Conservation (phyloP, 2,113 vertebrate species). For the Gymnocephalus cernua region DNA sequence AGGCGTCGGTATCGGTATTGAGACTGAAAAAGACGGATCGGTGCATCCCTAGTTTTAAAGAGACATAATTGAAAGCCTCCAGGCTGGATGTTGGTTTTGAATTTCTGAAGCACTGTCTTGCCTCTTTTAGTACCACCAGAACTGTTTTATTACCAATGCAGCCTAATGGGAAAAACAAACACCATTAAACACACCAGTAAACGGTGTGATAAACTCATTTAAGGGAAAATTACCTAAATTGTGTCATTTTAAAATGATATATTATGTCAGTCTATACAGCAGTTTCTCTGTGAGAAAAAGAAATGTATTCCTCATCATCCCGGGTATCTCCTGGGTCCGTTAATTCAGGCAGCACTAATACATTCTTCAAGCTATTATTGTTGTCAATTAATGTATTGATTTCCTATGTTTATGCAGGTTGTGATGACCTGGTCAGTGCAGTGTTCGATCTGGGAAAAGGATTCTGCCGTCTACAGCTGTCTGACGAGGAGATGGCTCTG, state of each 20-base stretch:
- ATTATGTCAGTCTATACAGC: neutral
- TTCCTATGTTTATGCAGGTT: slow-evolving; percentile 81
- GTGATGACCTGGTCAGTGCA: slow-evolving; percentile 89
- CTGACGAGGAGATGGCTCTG: slow-evolving; percentile 91
- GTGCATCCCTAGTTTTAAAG: too few relatives aligned
- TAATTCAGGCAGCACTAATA: neutral
- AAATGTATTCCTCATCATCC: neutral
- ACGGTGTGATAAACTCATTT: neutral
- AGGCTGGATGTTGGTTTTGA: neutral
- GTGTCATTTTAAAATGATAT: neutral
- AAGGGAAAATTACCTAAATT: neutral
- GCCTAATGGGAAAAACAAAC: slow-evolving; percentile 1
- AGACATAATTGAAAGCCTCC: neutral
- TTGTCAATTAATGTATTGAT: neutral
- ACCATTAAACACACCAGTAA: slow-evolving; percentile 4
- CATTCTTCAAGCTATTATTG: neutral
- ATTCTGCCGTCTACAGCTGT: slow-evolving; percentile 90
- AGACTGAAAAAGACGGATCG: too few relatives aligned
- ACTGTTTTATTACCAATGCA: neutral
- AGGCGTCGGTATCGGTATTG: too few relatives aligned
- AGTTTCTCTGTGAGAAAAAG: neutral
- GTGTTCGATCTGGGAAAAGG: slow-evolving; percentile 90
- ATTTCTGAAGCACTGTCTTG: slow-evolving; percentile 1
- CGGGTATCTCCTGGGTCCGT: neutral
- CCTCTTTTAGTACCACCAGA: neutral